Percentiles rank a stretch among this genome's conserved stretches.
phyloP scores from a whole-genome alignment of 2,797 vertebrate species.

The Eulemur coronatus region DNA sequence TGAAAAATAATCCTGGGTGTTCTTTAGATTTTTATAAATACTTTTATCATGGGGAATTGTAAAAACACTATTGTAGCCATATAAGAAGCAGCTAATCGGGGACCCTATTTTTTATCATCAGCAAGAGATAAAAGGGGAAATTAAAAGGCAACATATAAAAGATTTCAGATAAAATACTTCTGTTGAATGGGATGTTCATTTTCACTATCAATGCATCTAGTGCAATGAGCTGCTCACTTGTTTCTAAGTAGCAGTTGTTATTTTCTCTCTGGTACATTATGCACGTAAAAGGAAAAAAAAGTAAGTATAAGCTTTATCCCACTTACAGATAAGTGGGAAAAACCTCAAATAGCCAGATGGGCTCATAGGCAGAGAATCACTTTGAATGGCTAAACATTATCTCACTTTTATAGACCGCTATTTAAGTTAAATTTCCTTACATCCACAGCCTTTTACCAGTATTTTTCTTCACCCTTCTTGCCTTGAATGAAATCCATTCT shows the following conservation, averaged over 20 bases:
- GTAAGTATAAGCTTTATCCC: neutral
- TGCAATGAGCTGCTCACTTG: constrained; percentile 4
- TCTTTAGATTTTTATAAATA: neutral
- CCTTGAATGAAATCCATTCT: neutral
- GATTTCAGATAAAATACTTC: constrained; percentile 23
- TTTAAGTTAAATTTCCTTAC: neutral
- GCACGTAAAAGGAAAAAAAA: neutral
- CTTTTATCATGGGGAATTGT: neutral
- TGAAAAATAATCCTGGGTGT: constrained; percentile 8
- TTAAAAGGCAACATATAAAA: constrained; percentile 20
- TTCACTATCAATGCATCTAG: neutral
- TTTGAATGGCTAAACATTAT: neutral
- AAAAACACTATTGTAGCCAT: neutral
- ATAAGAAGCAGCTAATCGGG: neutral
- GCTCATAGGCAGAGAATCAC: neutral
- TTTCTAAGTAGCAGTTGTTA: neutral
- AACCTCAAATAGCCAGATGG: neutral
- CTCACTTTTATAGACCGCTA: neutral
- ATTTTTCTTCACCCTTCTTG: neutral
- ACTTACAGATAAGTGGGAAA: neutral
- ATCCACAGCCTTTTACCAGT: neutral
- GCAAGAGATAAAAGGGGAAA: neutral
- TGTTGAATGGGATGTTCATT: neutral
- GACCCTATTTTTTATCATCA: neutral
- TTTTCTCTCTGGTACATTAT: neutral